These are phyloP conservation scores for Alca torda DNA, from an alignment of 2,797 vertebrate species.

Conservation along the genomic window DNA sequence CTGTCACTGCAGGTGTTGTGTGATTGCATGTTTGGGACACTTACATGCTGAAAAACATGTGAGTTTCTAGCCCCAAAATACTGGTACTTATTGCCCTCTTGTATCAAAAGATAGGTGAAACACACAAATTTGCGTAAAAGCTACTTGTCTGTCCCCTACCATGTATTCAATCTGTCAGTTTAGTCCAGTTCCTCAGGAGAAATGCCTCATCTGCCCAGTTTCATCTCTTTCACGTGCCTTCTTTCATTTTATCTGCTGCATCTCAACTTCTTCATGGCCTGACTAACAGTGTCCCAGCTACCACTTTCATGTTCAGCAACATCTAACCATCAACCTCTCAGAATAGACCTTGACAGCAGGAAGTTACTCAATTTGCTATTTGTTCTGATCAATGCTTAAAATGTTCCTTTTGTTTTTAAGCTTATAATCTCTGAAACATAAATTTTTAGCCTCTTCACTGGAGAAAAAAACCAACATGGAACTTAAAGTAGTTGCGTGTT, in stretches of 20 bases:
- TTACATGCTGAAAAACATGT: neutral
- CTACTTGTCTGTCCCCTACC: neutral
- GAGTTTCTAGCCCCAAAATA: neutral
- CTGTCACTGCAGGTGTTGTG: neutral
- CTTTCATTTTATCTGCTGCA: neutral
- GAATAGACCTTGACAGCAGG: neutral
- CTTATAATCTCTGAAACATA: neutral
- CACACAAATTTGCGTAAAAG: fast-evolving
- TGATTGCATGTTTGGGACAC: neutral
- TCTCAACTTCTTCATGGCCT: neutral
- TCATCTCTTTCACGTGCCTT: neutral
- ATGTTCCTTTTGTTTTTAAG: neutral
- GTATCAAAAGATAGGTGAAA: neutral
- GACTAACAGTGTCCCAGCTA: neutral
- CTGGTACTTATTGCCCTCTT: neutral
- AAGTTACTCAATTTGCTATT: neutral
- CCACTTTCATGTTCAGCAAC: neutral
- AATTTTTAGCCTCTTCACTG: neutral
- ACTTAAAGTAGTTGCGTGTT: neutral
- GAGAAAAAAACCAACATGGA: neutral
- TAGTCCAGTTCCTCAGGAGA: neutral
- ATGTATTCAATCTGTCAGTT: neutral
- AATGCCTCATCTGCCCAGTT: neutral
- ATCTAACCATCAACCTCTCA: neutral
- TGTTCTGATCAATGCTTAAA: neutral